phyloP scores from a whole-genome alignment of 2,888 invertebrate species.

The Deilephila porcellus region DNA sequence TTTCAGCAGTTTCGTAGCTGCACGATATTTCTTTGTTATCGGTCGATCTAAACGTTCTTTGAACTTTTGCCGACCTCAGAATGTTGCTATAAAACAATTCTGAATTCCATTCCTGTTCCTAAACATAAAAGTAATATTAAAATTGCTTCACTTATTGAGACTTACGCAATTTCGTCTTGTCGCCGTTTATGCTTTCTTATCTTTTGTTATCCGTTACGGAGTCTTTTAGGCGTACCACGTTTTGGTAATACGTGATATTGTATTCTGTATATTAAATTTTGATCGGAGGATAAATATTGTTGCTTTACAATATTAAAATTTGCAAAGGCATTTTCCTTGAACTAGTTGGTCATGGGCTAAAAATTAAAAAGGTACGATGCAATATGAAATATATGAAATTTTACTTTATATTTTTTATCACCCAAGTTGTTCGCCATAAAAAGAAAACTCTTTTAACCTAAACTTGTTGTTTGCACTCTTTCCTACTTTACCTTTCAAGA shows the following conservation, averaged over 20 bases:
- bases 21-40: conserved; percentile 61
- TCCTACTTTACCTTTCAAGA: too few species aligned
- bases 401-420: too few species aligned
- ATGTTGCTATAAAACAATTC: conserved; percentile 50
- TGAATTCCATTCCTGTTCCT: conserved; percentile 50
- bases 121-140: conserved; percentile 36
- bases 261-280: not conserved
- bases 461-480: too few species aligned
- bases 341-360: too few species aligned
- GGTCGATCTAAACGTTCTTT: conserved; percentile 69
- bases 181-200: not conserved
- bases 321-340: too few species aligned
- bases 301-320: too few species aligned
- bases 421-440: too few species aligned
- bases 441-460: too few species aligned
- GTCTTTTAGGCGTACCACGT: not conserved
- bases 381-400: too few species aligned
- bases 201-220: not conserved
- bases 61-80: conserved; percentile 59
- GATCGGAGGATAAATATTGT: too few species aligned
- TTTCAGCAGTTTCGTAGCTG: conserved; percentile 36
- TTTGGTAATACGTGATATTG: conserved; percentile 5
- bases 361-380: too few species aligned
- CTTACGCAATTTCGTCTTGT: conserved; percentile 10
- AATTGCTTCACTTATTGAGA: conserved; percentile 18